phyloP scores from a whole-genome alignment of 2,113 vertebrate genomes.

The Vicugna pacos region DNA sequence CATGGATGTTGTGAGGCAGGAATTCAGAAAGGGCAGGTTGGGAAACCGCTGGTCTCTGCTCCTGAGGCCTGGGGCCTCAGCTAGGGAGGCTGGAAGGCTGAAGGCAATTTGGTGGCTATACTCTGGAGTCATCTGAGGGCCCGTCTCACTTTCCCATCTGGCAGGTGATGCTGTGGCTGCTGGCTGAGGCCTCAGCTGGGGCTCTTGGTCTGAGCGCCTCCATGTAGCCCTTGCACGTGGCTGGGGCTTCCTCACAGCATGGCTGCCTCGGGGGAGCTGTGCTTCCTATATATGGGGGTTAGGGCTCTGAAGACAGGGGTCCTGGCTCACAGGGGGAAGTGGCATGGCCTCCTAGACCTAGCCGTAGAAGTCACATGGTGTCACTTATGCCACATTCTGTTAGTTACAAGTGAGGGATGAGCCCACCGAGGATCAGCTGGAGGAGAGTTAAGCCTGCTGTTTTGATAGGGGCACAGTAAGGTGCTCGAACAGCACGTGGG shows the following conservation, averaged over 20 bases:
- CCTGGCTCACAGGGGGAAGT: not conserved
- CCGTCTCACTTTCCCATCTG: accelerated
- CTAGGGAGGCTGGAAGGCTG: not conserved
- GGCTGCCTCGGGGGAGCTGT: not conserved
- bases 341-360: not conserved
- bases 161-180: not conserved
- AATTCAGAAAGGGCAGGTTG: not conserved
- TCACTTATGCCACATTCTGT: not conserved
- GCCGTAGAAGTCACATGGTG: accelerated
- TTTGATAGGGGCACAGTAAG: not conserved
- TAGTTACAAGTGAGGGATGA: not conserved
- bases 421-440: not conserved
- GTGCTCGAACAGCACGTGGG: not conserved
- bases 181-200: not conserved
- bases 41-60: accelerated
- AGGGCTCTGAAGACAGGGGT: not conserved
- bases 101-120: accelerated
- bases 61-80: accelerated
- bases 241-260: not conserved
- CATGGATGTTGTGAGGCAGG: accelerated
- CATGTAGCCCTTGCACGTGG: not conserved
- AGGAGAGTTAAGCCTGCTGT: not conserved
- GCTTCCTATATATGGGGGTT: accelerated
- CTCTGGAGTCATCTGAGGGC: not conserved
- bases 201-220: not conserved